These are phyloP conservation scores for Atrina japonica DNA, from an alignment of 2,888 invertebrate genomes.

Conservation along the genomic window DNA sequence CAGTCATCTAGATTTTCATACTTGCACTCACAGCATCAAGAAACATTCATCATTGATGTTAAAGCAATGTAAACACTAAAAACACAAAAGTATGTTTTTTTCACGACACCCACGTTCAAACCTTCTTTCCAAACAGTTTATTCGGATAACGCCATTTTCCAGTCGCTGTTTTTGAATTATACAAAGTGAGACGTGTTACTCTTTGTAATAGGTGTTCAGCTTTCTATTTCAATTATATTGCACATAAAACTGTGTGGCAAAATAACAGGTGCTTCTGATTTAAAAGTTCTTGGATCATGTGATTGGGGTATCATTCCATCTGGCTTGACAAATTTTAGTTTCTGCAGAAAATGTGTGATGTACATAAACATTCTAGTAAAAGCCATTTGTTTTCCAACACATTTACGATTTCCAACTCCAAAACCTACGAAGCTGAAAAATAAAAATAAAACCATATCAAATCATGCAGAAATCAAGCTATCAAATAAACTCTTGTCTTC, in stretches of 20 bases:
- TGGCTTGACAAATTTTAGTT: conserved; percentile 47
- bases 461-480: not conserved
- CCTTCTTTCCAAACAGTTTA: too few species aligned
- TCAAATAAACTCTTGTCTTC: not conserved
- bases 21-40: too few species aligned
- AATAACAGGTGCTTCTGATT: conserved; percentile 26
- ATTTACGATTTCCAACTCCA: conserved; percentile 54
- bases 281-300: conserved; percentile 51
- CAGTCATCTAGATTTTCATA: too few species aligned
- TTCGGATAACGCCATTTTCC: too few species aligned
- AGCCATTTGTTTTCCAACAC: conserved; percentile 56
- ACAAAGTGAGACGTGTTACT: too few species aligned
- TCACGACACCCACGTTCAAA: too few species aligned
- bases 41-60: too few species aligned
- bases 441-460: not conserved
- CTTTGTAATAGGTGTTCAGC: too few species aligned
- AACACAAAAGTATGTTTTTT: too few species aligned
- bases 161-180: too few species aligned
- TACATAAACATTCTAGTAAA: conserved; percentile 58
- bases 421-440: conserved; percentile 59
- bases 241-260: conserved; percentile 8
- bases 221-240: too few species aligned
- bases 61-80: too few species aligned
- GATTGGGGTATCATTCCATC: conserved; percentile 45
- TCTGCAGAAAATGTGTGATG: conserved; percentile 50